Evolutionary conservation across 1,140 invertebrate species (phyloP).

Genomic region (Euura lappo): DNA sequence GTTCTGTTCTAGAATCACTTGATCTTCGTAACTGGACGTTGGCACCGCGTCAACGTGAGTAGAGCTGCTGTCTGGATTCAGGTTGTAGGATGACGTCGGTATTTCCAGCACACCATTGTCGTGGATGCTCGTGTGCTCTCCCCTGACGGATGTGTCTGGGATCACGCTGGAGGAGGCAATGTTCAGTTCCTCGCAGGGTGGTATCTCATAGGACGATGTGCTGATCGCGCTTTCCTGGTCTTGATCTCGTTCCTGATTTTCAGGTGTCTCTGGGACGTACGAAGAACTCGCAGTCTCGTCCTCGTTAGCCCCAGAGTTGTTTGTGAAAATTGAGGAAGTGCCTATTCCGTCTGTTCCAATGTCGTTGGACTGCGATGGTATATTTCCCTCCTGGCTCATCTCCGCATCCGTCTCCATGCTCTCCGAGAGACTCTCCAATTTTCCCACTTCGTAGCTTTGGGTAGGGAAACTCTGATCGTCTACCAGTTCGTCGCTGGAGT

Average conservation of each 20-base stretch:
- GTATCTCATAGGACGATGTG: slow-evolving; percentile 58
- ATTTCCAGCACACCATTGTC: slow-evolving; percentile 56
- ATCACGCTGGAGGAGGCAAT: slow-evolving; percentile 54
- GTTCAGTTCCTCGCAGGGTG: slow-evolving; percentile 56
- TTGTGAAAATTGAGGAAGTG: slow-evolving; percentile 47
- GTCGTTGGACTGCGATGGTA: slow-evolving; percentile 57
- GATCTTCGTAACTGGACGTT: slow-evolving; percentile 53
- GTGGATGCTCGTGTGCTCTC: slow-evolving; percentile 52
- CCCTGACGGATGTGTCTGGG: slow-evolving; percentile 46
- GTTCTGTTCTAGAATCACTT: slow-evolving; percentile 51
- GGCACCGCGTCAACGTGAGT: slow-evolving; percentile 48
- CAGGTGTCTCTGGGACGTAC: slow-evolving; percentile 58
- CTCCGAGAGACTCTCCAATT: slow-evolving; percentile 44
- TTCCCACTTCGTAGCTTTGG: slow-evolving; percentile 54
- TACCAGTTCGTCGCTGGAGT: slow-evolving; percentile 26
- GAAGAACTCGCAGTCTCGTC: slow-evolving; percentile 58
- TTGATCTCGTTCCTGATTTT: slow-evolving; percentile 56
- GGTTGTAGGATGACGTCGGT: slow-evolving; percentile 53
- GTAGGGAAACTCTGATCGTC: slow-evolving; percentile 55
- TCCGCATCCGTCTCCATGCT: slow-evolving; percentile 49
- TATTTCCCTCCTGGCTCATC: slow-evolving; percentile 52
- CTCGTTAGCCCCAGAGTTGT: slow-evolving; percentile 51
- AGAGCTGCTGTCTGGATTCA: slow-evolving; percentile 55
- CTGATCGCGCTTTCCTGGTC: slow-evolving; percentile 59
- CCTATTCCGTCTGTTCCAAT: slow-evolving; percentile 50